Percentiles rank a stretch among this genome's conserved stretches.
Evolutionary conservation across 2,113 vertebrate genomes (phyloP).

Genomic region (Aythya baeri): DNA sequence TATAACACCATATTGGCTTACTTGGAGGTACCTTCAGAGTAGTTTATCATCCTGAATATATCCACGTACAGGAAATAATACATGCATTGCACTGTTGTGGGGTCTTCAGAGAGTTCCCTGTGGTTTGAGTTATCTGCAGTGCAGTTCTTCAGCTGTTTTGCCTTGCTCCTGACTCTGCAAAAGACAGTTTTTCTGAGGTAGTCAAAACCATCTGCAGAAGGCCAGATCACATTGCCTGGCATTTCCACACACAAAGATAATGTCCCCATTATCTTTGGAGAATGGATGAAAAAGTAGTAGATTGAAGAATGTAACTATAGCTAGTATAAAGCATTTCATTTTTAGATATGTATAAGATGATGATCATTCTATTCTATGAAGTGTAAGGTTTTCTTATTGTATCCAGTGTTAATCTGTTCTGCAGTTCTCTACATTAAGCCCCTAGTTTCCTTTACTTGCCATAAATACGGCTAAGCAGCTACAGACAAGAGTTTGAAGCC

Average conservation of each 20-base stretch:
- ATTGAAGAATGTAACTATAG: background rate
- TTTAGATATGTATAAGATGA: background rate
- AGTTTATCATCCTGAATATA: background rate
- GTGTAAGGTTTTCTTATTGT: background rate
- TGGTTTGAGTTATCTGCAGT: background rate
- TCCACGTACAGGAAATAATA: background rate
- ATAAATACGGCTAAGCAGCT: background rate
- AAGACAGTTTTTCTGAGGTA: background rate
- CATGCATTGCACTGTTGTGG: background rate
- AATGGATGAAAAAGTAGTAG: background rate
- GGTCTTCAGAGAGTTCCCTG: background rate
- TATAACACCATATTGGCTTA: background rate
- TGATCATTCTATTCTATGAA: background rate
- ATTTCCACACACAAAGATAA: background rate
- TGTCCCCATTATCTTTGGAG: background rate
- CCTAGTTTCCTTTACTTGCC: background rate
- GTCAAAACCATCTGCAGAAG: background rate
- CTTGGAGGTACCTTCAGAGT: background rate
- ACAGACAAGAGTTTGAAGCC: background rate
- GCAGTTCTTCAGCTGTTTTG: background rate
- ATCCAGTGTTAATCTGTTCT: background rate
- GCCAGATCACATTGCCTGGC: background rate
- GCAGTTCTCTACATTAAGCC: background rate
- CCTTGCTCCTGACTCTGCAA: background rate
- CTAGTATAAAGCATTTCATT: background rate